These are phyloP conservation scores for Syrmaticus mikado DNA, from an alignment of 2,113 vertebrate genomes.

Conservation along the genomic window DNA sequence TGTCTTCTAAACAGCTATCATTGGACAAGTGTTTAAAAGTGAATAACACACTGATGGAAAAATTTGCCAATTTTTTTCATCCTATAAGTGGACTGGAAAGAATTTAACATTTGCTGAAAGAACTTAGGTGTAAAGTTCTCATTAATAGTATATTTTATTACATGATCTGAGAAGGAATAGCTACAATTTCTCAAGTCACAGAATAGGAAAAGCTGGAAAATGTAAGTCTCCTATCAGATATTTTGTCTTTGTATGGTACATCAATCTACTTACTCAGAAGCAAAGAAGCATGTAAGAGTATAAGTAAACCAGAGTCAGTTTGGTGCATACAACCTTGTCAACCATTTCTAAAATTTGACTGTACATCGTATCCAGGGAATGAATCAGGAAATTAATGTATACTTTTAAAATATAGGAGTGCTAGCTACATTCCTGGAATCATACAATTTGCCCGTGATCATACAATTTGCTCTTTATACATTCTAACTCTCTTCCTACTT, in stretches of 20 bases:
- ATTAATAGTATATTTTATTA: background rate
- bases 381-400: background rate
- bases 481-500: background rate
- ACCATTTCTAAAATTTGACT: background rate
- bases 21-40: background rate
- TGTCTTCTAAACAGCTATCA: background rate
- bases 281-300: background rate
- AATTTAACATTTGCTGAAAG: background rate
- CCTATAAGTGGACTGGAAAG: no score
- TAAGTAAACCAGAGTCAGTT: constrained; percentile 7
- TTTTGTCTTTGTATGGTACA: background rate
- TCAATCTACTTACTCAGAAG: background rate
- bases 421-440: background rate
- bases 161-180: background rate
- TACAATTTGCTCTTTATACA: background rate
- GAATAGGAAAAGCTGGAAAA: background rate
- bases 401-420: background rate
- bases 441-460: background rate
- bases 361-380: background rate
- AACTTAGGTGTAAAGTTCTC: background rate
- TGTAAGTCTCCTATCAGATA: background rate
- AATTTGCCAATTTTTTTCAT: background rate
- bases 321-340: background rate
- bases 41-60: background rate
- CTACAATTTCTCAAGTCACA: background rate